Base-by-base conservation (phyloP, 1,140 invertebrate species). In the Metaphire vulgaris region DNA sequence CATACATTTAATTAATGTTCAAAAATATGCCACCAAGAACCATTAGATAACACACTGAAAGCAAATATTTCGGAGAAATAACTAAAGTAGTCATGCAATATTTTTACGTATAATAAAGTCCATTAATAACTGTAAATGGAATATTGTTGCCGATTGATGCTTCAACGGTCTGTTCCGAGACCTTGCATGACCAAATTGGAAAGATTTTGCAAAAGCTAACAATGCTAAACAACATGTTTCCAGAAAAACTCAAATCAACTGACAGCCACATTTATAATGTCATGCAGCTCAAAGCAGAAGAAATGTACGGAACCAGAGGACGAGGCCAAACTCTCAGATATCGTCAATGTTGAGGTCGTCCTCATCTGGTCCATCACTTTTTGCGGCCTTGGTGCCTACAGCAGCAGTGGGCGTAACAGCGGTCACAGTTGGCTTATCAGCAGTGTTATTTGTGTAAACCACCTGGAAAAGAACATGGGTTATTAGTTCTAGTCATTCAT, bases 401-500 rank as follows among this genome's bases (percentile, higher is more conserved):
- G 76, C 69, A 31, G 33, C 74, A 30, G 66, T 30, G 1, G 33
- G 56, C 56, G 67, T 65, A 56, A 67, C 33, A 32, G n/a, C 74
- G 33, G 69, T 77, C 66, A 64, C 0, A 30, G 65, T 67, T 28
- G 16, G 21, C 77, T 66, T 1, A 76, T 75, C 30, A 56, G 71
- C 56, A 70, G 70, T 26, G 33, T 82, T 80, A 66, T 79, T 82
- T 2, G 83, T 82, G 76, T 84, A 85, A 1, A 83, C 84, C 78
- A 85, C 83, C 84, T 85, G 78, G 6, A 80, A 76, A 71, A 72
- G n/a, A n/a, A n/a, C n/a, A n/a, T n/a, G n/a, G n/a, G n/a, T n/a
- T n/a, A n/a, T n/a, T n/a, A n/a, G n/a, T n/a, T n/a, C n/a, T n/a
- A n/a, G n/a, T n/a, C n/a, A n/a, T n/a, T n/a, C n/a, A n/a, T n/a